A percentile compares a stretch with the other conserved stretches of the same genome.
These are phyloP conservation scores for Myiotriccus ornatus DNA, from an alignment of 2,797 vertebrate species.

Conservation along the genomic window DNA sequence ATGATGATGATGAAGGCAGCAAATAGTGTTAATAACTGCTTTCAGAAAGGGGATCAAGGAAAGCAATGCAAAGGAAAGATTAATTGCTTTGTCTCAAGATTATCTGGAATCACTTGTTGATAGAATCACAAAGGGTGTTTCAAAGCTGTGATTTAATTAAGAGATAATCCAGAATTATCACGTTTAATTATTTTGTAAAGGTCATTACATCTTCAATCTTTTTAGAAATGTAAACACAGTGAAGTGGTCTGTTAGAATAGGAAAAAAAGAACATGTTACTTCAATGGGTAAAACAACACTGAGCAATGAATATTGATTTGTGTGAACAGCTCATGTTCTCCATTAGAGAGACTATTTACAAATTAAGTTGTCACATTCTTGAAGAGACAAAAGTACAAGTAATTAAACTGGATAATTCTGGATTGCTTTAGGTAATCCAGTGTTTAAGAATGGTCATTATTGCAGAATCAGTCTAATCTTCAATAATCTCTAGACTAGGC, in stretches of 20 bases:
- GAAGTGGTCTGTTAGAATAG: background rate
- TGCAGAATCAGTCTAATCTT: slow-evolving; percentile 29
- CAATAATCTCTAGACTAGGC: slow-evolving; percentile 5
- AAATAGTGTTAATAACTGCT: background rate
- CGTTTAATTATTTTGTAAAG: slow-evolving; percentile 50
- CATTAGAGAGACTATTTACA: background rate
- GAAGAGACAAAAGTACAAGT: background rate
- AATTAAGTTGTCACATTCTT: background rate
- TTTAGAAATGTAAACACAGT: background rate
- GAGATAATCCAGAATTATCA: slow-evolving; percentile 51
- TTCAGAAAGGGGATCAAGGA: slow-evolving; percentile 13
- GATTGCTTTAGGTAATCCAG: slow-evolving; percentile 30
- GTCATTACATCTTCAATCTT: background rate
- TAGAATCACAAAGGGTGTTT: slow-evolving; percentile 41
- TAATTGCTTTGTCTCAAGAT: slow-evolving; percentile 51
- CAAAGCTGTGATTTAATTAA: slow-evolving; percentile 62
- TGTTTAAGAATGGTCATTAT: background rate
- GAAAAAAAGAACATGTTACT: background rate
- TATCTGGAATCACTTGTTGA: slow-evolving; percentile 45
- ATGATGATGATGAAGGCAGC: background rate
- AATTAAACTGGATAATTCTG: slow-evolving; percentile 16
- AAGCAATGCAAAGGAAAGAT: slow-evolving; percentile 55
- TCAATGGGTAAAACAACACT: background rate
- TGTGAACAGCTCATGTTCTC: background rate
- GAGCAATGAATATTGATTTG: background rate